A percentile compares a stretch with the other conserved stretches of the same genome.
Evolutionary conservation across 2,888 invertebrate genomes (phyloP).

Genomic region (Leucozona laternaria): DNA sequence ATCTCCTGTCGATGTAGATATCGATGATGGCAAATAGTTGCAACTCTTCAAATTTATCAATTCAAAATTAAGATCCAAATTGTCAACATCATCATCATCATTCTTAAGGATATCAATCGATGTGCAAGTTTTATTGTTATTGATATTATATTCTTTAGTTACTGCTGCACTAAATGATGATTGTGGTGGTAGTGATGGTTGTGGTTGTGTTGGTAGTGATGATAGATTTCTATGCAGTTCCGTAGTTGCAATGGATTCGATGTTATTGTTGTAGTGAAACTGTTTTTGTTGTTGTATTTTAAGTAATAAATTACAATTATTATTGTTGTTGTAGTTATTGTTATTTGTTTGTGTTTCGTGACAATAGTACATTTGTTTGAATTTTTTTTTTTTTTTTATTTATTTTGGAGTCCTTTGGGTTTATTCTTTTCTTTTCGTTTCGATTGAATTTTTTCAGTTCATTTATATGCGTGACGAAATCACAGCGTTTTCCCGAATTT

Average conservation of each 20-base stretch:
- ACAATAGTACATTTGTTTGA: constrained; percentile 70
- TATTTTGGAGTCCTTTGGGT: constrained; percentile 44
- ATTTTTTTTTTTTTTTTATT: constrained; percentile 18
- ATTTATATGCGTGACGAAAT: constrained; percentile 59
- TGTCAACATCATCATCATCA: constrained; percentile 51
- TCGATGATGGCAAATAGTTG: constrained; percentile 33
- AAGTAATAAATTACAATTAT: constrained; percentile 63
- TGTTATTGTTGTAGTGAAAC: constrained; percentile 59
- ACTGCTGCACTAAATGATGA: constrained; percentile 40
- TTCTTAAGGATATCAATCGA: constrained; percentile 44
- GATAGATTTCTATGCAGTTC: constrained; percentile 65
- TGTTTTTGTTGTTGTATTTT: constrained; percentile 64
- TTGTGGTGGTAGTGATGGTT: constrained; percentile 65
- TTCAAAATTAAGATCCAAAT: constrained; percentile 62
- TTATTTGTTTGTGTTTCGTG: constrained; percentile 72
- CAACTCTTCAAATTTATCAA: constrained; percentile 55
- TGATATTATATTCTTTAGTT: background rate
- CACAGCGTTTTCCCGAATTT: constrained; percentile 52
- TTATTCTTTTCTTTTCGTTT: background rate
- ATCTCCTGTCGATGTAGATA: constrained; percentile 4
- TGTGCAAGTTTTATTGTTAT: background rate
- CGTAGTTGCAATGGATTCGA: constrained; percentile 72
- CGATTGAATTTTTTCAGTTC: constrained; percentile 19
- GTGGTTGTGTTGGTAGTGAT: constrained; percentile 75
- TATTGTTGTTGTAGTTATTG: constrained; percentile 33